Evolutionary conservation across 1,140 invertebrate genomes (phyloP).

Genomic region (Lordiphosa collinella): DNA sequence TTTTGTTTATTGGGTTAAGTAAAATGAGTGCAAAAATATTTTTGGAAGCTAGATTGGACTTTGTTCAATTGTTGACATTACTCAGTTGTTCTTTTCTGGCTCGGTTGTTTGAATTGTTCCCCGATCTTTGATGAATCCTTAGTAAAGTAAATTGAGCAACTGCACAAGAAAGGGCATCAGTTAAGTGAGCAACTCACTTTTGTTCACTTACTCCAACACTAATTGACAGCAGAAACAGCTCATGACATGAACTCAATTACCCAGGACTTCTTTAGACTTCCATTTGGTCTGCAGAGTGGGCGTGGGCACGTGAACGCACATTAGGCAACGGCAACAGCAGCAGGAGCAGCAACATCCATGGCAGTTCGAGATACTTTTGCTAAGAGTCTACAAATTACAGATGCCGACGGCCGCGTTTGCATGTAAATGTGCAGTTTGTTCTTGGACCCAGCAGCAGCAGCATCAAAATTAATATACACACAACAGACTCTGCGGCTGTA

Average conservation of each 20-base stretch:
- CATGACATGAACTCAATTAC: constrained; percentile 69
- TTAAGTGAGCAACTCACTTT: no score
- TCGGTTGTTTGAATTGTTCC: no score
- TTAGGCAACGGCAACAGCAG: constrained; percentile 37
- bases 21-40: no score
- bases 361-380: neutral
- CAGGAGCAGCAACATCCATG: constrained; percentile 16
- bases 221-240: constrained; percentile 28
- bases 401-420: constrained; percentile 53
- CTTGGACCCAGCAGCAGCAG: constrained; percentile 40
- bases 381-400: constrained; percentile 70
- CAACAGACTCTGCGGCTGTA: constrained; percentile 15
- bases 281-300: constrained; percentile 18
- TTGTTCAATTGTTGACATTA: no score
- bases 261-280: constrained; percentile 20
- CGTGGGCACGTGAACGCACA: constrained; percentile 36
- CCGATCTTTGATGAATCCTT: no score
- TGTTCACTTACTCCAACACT: no score
- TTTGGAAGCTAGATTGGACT: no score
- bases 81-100: no score
- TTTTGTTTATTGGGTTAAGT: no score
- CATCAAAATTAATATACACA: constrained; percentile 74
- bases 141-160: no score
- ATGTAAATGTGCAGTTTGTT: constrained; percentile 72
- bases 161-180: no score